phyloP scores from a whole-genome alignment of 92 coral and sea anemone genomes.

The Heteractis magnifica region DNA sequence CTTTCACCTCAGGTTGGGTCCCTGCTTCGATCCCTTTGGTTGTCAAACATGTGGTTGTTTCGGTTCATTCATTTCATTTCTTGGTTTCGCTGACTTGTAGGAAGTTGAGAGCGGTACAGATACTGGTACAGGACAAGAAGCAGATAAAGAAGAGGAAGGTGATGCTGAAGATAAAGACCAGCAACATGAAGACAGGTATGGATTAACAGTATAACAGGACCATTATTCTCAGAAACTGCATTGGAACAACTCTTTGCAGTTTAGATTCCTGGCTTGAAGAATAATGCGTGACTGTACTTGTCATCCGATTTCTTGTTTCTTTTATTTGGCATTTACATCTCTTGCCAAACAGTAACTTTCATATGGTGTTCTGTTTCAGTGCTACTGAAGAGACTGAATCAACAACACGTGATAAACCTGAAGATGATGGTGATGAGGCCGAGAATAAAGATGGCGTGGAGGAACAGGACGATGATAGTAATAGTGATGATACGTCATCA shows the following conservation, averaged over 20 bases:
- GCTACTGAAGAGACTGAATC: constrained; percentile 77
- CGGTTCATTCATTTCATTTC: no score
- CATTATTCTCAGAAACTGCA: neutral
- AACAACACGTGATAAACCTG: constrained; percentile 51
- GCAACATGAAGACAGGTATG: constrained; percentile 69
- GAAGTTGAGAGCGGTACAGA: constrained; percentile 67
- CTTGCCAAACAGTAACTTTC: neutral
- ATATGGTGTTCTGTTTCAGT: constrained; percentile 30
- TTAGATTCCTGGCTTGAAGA: neutral
- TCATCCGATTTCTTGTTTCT: no score
- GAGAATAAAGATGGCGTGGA: constrained; percentile 54
- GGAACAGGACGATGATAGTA: constrained; percentile 54
- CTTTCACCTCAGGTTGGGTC: no score
- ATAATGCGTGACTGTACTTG: no score
- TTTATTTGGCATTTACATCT: no score
- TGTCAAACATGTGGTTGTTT: neutral
- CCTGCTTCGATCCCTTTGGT: neutral
- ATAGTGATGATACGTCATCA: constrained; percentile 65
- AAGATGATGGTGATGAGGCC: constrained; percentile 62
- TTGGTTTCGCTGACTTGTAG: neutral
- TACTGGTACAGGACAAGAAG: constrained; percentile 86
- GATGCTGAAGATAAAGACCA: constrained; percentile 59
- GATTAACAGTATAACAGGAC: neutral
- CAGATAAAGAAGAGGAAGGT: constrained; percentile 69
- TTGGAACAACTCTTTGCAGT: no score